Percentiles rank a stretch among this genome's conserved stretches.
Conservation (phyloP, 2,888 invertebrate species). For the Blomia tropicalis region DNA sequence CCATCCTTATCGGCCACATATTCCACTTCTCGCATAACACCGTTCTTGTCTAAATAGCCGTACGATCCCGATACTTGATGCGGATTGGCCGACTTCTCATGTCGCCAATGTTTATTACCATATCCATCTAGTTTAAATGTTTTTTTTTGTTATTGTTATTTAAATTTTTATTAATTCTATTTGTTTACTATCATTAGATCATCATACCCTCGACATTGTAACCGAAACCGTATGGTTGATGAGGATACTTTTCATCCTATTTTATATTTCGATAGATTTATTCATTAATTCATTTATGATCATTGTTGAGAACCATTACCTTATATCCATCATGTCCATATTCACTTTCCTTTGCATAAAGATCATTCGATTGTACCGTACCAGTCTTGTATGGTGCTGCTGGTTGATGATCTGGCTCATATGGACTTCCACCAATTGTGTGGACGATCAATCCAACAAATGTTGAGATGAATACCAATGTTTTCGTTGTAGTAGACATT, state of each 20-base stretch:
- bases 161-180: background rate
- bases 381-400: too few relatives aligned
- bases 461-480: too few relatives aligned
- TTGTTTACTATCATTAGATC: background rate
- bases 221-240: slow-evolving; percentile 26
- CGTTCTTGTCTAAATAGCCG: slow-evolving; percentile 25
- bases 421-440: too few relatives aligned
- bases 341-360: too few relatives aligned
- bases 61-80: slow-evolving; percentile 23
- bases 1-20: slow-evolving; percentile 26
- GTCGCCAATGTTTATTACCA: slow-evolving; percentile 25
- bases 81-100: slow-evolving; percentile 23
- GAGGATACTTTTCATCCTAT: background rate
- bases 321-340: too few relatives aligned
- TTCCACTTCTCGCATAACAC: slow-evolving; percentile 24
- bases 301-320: too few relatives aligned
- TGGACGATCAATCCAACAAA: too few relatives aligned
- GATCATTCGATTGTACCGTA: too few relatives aligned
- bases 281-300: too few relatives aligned
- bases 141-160: background rate
- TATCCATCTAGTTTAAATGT: slow-evolving; percentile 15
- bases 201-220: slow-evolving; percentile 25
- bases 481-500: too few relatives aligned
- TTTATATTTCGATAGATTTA: too few relatives aligned
- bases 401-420: too few relatives aligned